Conservation (phyloP, 2,888 invertebrate genomes). For the Dascillus cervinus region DNA sequence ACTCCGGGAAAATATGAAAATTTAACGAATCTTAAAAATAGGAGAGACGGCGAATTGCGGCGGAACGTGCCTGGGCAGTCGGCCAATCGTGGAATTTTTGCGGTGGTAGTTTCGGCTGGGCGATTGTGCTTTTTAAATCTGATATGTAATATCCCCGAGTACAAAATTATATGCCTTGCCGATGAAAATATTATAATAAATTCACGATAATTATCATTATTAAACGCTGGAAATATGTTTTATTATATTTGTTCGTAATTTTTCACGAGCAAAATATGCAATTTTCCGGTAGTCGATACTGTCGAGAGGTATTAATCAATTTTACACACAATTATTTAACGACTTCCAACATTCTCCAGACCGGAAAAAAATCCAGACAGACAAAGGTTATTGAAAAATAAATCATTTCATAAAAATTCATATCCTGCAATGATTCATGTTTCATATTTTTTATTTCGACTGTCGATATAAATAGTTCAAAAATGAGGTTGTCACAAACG, state of each 20-base stretch:
- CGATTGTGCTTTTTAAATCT: slow-evolving; percentile 31
- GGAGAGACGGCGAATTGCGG: too few relatives aligned
- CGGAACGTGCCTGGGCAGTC: slow-evolving; percentile 16
- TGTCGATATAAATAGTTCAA: too few relatives aligned
- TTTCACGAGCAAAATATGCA: slow-evolving; percentile 43
- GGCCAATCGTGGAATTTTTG: too few relatives aligned
- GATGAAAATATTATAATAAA: slow-evolving; percentile 43
- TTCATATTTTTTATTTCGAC: too few relatives aligned
- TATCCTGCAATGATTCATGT: too few relatives aligned
- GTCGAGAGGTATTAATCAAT: slow-evolving; percentile 41
- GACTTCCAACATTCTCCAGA: too few relatives aligned
- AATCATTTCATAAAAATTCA: too few relatives aligned
- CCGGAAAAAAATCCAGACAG: too few relatives aligned
- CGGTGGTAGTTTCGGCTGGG: background rate
- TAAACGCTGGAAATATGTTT: slow-evolving; percentile 41
- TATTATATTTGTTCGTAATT: slow-evolving; percentile 45
- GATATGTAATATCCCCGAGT: slow-evolving; percentile 33
- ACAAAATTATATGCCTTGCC: slow-evolving; percentile 41
- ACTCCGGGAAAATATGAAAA: too few relatives aligned
- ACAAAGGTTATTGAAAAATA: too few relatives aligned
- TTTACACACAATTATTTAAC: slow-evolving; percentile 19
- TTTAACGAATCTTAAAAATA: too few relatives aligned
- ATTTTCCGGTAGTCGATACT: slow-evolving; percentile 43
- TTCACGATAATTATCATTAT: slow-evolving; percentile 45
- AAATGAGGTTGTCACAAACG: too few relatives aligned